phyloP scores from a whole-genome alignment of 2,797 vertebrate genomes.

The Arrhamphus sclerolepis region DNA sequence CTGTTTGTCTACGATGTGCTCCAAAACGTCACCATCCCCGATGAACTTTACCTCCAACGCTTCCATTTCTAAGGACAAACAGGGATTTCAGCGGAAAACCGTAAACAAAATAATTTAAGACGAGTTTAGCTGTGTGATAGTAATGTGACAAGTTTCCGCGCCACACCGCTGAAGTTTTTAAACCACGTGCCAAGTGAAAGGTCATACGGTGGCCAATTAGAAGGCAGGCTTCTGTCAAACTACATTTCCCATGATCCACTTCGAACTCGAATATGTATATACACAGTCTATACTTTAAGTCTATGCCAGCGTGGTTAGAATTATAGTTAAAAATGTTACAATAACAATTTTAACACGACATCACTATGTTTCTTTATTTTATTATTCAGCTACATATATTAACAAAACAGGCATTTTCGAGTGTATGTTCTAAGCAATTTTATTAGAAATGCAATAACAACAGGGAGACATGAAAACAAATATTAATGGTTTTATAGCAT shows the following conservation, averaged over 20 bases:
- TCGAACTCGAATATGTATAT: neutral
- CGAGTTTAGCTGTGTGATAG: rapidly evolving
- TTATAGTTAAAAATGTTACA: too few relatives aligned
- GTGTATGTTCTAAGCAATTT: too few relatives aligned
- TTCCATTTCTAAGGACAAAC: slow-evolving; percentile 84
- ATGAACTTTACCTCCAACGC: slow-evolving; percentile 87
- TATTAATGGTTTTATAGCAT: too few relatives aligned
- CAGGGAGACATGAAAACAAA: too few relatives aligned
- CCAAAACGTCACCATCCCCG: slow-evolving; percentile 89
- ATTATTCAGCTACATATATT: too few relatives aligned
- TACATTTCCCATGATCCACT: slow-evolving; percentile 61
- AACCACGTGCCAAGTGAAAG: slow-evolving; percentile 73
- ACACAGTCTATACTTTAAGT: too few relatives aligned
- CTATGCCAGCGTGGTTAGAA: too few relatives aligned
- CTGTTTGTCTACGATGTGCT: slow-evolving; percentile 89
- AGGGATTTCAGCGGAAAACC: too few relatives aligned
- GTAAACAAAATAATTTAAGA: slow-evolving; percentile 1
- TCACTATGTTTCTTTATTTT: too few relatives aligned
- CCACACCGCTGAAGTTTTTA: slow-evolving; percentile 67
- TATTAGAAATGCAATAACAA: too few relatives aligned
- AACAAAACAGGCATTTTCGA: too few relatives aligned
- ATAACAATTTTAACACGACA: too few relatives aligned
- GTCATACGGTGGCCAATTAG: slow-evolving; percentile 62
- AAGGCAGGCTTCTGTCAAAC: slow-evolving; percentile 9
- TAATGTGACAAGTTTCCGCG: slow-evolving; percentile 64